A percentile compares a stretch with the other conserved stretches of the same genome.
Conservation (phyloP, 2,113 vertebrate species). For the Myodes glareolus region DNA sequence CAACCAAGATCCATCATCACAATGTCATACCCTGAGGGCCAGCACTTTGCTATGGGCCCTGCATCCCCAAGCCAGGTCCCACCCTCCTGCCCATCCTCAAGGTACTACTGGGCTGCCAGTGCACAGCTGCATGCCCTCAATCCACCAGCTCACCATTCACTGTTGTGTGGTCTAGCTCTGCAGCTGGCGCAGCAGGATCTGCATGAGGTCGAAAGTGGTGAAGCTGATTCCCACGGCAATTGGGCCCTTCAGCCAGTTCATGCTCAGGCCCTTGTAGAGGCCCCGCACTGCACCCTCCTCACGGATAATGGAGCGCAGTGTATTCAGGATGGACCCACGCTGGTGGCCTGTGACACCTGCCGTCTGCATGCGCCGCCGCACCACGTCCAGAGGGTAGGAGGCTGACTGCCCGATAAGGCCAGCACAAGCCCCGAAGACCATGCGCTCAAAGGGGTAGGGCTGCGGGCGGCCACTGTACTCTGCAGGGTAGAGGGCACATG, state of each 20-base stretch:
- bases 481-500: constrained; percentile 71
- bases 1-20: neutral
- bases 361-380: constrained; percentile 97
- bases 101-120: neutral
- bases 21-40: neutral
- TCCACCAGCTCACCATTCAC: neutral
- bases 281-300: constrained; percentile 94
- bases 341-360: constrained; percentile 94
- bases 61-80: neutral
- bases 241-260: constrained; percentile 99
- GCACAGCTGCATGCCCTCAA: neutral
- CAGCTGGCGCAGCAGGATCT: constrained; percentile 93
- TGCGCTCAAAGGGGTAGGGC: constrained; percentile 93
- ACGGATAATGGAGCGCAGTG: constrained; percentile 91
- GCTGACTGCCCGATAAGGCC: constrained; percentile 96
- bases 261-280: constrained; percentile 98
- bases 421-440: constrained; percentile 95
- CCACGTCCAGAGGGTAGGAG: constrained; percentile 98
- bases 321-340: constrained; percentile 90
- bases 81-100: neutral
- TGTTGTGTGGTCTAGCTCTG: constrained; percentile 80
- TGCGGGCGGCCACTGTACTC: constrained; percentile 90
- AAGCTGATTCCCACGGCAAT: constrained; percentile 98
- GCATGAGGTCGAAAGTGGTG: constrained; percentile 97
- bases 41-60: neutral